A percentile compares a stretch with the other conserved stretches of the same genome.
Conservation (phyloP, 2,797 vertebrate genomes). For the Diceros bicornis region DNA sequence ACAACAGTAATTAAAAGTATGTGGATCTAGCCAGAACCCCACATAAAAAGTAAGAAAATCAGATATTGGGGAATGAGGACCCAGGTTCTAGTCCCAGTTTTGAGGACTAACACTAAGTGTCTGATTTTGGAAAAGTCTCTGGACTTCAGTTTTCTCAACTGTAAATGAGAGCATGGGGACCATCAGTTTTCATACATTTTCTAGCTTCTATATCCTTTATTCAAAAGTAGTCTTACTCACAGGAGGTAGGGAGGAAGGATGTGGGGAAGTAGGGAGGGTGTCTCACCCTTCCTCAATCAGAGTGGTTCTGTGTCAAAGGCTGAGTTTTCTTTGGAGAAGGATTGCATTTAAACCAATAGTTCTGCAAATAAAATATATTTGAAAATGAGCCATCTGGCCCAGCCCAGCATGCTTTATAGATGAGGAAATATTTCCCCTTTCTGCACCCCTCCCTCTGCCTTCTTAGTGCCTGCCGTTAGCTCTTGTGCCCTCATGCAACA, state of each 20-base stretch:
- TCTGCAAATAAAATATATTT: slow-evolving; percentile 51
- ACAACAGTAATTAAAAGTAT: neutral
- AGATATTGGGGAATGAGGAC: neutral
- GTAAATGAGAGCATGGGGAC: neutral
- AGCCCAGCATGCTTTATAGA: neutral
- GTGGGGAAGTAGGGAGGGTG: neutral
- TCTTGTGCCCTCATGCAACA: neutral
- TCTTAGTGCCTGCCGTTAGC: neutral
- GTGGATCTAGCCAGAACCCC: neutral
- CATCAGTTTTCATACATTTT: neutral
- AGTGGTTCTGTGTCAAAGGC: neutral
- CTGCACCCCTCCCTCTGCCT: neutral
- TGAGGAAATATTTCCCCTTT: neutral
- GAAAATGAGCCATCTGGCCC: neutral
- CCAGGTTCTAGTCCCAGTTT: neutral
- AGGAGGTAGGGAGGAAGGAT: neutral
- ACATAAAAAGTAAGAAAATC: slow-evolving; percentile 6
- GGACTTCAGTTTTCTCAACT: neutral
- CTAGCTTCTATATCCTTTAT: neutral
- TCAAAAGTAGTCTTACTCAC: neutral
- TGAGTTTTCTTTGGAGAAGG: neutral
- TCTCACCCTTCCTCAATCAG: neutral
- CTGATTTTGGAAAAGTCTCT: neutral
- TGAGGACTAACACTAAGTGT: neutral
- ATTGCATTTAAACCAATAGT: slow-evolving; percentile 23